Evolutionary conservation across 2,888 invertebrate genomes (phyloP).

Genomic region (Amiota minor): DNA sequence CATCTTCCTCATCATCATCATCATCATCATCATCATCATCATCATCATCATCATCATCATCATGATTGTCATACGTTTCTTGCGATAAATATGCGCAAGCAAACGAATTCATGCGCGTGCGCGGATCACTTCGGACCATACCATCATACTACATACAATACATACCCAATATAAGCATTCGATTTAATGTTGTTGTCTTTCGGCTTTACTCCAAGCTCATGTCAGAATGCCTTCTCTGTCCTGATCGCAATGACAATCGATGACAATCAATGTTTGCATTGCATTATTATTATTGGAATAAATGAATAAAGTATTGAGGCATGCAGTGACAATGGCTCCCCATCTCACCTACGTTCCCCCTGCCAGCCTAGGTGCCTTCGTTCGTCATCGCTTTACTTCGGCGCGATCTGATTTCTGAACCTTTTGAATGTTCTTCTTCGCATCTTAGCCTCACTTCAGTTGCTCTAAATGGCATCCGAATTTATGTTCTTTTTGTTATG

Average conservation of each 20-base stretch:
- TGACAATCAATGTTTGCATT: constrained; percentile 72
- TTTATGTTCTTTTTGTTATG: constrained; percentile 30
- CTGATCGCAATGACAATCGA: constrained; percentile 60
- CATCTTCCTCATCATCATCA: constrained; percentile 22
- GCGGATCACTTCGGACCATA: constrained; percentile 7
- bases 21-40: constrained; percentile 26
- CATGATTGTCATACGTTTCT: background rate
- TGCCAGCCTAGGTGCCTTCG: constrained; percentile 36
- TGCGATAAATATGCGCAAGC: constrained; percentile 31
- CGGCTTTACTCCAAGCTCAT: constrained; percentile 12
- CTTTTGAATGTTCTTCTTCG: background rate
- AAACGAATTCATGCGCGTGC: constrained; percentile 30
- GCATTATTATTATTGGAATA: constrained; percentile 71
- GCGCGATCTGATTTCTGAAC: constrained; percentile 26
- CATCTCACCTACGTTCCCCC: constrained; percentile 37
- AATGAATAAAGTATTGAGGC: constrained; percentile 69
- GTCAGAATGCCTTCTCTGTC: background rate
- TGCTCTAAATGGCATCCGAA: constrained; percentile 26
- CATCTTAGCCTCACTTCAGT: constrained; percentile 16
- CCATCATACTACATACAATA: background rate
- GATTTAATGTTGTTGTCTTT: background rate
- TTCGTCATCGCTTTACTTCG: constrained; percentile 33
- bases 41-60: constrained; percentile 19
- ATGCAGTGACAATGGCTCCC: constrained; percentile 69
- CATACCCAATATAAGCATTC: background rate